These are phyloP conservation scores for Ginglymostoma cirratum DNA, from an alignment of 2,113 vertebrate genomes.

Conservation along the genomic window DNA sequence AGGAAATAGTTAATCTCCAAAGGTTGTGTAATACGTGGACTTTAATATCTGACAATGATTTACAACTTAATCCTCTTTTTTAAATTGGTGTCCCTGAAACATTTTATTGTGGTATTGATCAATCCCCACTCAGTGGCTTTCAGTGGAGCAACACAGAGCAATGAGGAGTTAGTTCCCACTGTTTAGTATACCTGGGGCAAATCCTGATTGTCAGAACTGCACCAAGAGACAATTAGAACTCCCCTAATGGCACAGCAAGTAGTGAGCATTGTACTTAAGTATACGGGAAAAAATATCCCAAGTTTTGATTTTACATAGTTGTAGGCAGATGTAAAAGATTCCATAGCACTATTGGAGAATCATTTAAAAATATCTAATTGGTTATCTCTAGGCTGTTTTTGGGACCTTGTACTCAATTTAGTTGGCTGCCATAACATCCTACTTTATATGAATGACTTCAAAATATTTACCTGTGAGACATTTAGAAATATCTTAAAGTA, in stretches of 20 bases:
- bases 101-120: constrained; percentile 32
- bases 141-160: background rate
- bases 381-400: background rate
- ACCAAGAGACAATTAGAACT: background rate
- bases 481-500: background rate
- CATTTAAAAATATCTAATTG: too few species aligned
- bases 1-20: background rate
- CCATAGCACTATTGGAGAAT: background rate
- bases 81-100: constrained; percentile 28
- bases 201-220: background rate
- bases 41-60: constrained; percentile 32
- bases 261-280: background rate
- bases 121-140: constrained; percentile 1
- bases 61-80: constrained; percentile 33
- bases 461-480: background rate
- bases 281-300: background rate
- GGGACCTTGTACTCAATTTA: background rate
- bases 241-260: background rate
- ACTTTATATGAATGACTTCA: background rate
- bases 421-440: background rate
- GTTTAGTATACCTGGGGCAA: background rate
- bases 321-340: background rate
- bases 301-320: background rate
- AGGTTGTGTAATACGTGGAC: constrained; percentile 29
- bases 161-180: background rate